A percentile compares a stretch with the other conserved stretches of the same genome.
Conservation (phyloP, 1,140 invertebrate genomes). For the Magallana angulata region DNA sequence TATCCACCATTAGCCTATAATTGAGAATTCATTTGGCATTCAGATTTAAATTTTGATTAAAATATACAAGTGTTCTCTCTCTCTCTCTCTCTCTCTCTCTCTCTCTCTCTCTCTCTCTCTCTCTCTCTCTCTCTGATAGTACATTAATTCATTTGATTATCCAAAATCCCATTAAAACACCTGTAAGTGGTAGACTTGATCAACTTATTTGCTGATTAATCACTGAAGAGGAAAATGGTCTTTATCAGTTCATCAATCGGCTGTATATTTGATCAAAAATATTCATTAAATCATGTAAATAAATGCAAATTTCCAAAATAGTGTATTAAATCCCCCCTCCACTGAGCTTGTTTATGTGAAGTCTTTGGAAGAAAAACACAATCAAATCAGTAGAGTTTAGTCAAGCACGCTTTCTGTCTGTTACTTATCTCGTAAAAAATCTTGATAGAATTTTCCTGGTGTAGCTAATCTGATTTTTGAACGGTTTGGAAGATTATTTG, state of each 20-base stretch:
- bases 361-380: neutral
- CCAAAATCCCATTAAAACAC: too few species aligned
- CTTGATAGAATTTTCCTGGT: neutral
- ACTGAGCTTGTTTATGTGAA: neutral
- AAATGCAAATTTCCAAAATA: neutral
- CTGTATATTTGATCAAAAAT: neutral
- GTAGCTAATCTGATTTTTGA: neutral
- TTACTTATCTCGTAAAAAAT: neutral
- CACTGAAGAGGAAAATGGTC: neutral
- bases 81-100: too few species aligned
- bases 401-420: neutral
- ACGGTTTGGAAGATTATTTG: neutral
- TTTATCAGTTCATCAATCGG: neutral
- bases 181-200: too few species aligned
- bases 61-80: too few species aligned
- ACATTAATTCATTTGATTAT: neutral
- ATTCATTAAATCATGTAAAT: neutral
- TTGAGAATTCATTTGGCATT: too few species aligned
- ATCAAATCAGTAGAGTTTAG: slow-evolving; percentile 22
- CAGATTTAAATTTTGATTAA: too few species aligned
- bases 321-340: too few species aligned
- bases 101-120: neutral
- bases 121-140: neutral
- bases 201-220: neutral
- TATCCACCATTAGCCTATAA: too few species aligned